Evolutionary conservation across 1,140 invertebrate genomes (phyloP).

Genomic region (Atta colombica): DNA sequence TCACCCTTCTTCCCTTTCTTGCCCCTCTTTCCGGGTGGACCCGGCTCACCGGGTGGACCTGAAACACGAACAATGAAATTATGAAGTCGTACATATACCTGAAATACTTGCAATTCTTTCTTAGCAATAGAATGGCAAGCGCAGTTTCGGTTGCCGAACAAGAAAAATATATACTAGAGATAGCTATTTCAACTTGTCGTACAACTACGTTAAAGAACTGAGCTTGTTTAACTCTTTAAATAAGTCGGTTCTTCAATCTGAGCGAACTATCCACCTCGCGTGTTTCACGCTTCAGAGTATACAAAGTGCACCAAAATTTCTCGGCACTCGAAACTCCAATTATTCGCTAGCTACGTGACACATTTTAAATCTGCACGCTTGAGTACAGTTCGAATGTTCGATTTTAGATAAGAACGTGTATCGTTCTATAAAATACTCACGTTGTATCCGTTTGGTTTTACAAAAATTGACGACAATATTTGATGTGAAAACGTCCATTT

Average conservation of each 20-base stretch:
- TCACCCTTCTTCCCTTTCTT: conserved; percentile 96
- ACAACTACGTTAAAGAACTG: background rate
- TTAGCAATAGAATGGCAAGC: background rate
- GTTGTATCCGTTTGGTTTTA: too few species aligned
- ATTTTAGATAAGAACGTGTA: background rate
- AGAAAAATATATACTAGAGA: conserved; percentile 11
- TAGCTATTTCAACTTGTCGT: conserved; percentile 26
- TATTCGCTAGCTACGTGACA: background rate
- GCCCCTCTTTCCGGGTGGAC: conserved; percentile 93
- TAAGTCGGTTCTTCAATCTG: background rate
- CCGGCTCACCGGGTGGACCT: conserved; percentile 90
- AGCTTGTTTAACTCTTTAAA: conserved; percentile 21
- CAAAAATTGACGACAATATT: background rate
- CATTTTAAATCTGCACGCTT: background rate
- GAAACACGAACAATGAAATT: conserved; percentile 83
- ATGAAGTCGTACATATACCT: conserved; percentile 9
- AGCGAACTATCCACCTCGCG: background rate
- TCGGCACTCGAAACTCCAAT: conserved; percentile 5
- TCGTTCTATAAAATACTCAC: background rate
- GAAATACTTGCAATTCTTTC: conserved; percentile 16
- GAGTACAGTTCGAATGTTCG: background rate
- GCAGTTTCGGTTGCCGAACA: background rate
- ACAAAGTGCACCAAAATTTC: background rate
- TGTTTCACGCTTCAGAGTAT: background rate
- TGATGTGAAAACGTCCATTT: background rate